Conservation (phyloP, 1,140 invertebrate species). For the Patella vulgata region DNA sequence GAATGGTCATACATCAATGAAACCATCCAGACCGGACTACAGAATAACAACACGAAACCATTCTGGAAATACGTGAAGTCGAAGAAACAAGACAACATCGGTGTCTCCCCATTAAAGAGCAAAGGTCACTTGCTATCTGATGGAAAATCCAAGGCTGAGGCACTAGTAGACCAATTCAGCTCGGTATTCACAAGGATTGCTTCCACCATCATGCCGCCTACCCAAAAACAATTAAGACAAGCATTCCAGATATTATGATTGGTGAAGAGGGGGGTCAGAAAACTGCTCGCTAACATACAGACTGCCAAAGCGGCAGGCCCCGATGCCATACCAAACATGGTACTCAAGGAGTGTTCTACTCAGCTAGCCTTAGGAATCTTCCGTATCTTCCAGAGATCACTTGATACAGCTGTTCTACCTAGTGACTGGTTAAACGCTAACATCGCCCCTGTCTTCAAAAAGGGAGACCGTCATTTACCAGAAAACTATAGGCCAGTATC, state of each 20-base stretch:
- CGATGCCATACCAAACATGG: neutral
- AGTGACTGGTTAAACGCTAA: slow-evolving; percentile 11
- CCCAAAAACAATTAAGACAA: neutral
- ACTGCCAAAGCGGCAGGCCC: neutral
- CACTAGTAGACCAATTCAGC: slow-evolving; percentile 28
- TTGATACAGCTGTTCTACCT: slow-evolving; percentile 9
- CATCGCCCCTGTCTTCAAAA: no score
- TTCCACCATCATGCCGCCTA: neutral
- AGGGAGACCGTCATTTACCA: no score
- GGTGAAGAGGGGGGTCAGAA: neutral
- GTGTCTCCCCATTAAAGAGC: slow-evolving; percentile 21
- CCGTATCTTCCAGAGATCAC: slow-evolving; percentile 7
- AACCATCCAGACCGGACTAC: slow-evolving; percentile 25
- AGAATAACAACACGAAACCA: slow-evolving; percentile 31
- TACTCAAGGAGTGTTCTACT: neutral
- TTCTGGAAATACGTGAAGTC: slow-evolving; percentile 41
- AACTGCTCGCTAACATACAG: no score
- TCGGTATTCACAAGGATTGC: slow-evolving; percentile 26
- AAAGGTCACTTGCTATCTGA: slow-evolving; percentile 23
- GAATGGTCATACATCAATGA: slow-evolving; percentile 34
- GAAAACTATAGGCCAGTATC: no score
- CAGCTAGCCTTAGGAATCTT: neutral
- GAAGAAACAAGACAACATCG: slow-evolving; percentile 36
- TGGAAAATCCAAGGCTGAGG: slow-evolving; percentile 23
- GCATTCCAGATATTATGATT: neutral